These are phyloP conservation scores for Orthonyx spaldingii DNA, from an alignment of 2,113 vertebrate genomes.

Conservation along the genomic window DNA sequence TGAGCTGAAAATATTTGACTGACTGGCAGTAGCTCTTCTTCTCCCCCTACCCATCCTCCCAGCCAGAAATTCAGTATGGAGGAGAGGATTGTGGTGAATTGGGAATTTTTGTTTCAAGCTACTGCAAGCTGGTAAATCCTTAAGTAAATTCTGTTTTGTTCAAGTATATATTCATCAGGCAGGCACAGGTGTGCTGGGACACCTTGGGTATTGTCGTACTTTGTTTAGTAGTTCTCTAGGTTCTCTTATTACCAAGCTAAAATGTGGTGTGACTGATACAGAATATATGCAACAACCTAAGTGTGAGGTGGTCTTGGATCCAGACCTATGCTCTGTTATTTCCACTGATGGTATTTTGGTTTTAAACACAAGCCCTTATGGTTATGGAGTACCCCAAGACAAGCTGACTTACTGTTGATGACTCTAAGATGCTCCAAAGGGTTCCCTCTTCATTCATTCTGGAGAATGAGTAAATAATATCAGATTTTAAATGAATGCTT, in stretches of 20 bases:
- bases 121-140: neutral
- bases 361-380: neutral
- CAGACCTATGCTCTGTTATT: neutral
- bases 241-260: neutral
- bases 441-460: neutral
- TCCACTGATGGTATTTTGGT: neutral
- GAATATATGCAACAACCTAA: neutral
- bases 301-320: neutral
- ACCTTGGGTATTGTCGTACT: neutral
- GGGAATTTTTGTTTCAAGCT: neutral
- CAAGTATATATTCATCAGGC: neutral
- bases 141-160: neutral
- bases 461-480: neutral
- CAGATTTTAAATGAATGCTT: neutral
- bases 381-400: neutral
- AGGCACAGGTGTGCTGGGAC: neutral
- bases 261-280: neutral
- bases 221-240: neutral
- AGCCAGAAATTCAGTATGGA: neutral
- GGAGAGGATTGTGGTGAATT: neutral
- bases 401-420: neutral
- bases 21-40: neutral
- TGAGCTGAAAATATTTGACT: neutral
- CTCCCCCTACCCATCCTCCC: neutral
- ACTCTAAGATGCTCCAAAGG: neutral